Evolutionary conservation across 2,113 vertebrate genomes (phyloP).

Genomic region (Xiphophorus couchianus): DNA sequence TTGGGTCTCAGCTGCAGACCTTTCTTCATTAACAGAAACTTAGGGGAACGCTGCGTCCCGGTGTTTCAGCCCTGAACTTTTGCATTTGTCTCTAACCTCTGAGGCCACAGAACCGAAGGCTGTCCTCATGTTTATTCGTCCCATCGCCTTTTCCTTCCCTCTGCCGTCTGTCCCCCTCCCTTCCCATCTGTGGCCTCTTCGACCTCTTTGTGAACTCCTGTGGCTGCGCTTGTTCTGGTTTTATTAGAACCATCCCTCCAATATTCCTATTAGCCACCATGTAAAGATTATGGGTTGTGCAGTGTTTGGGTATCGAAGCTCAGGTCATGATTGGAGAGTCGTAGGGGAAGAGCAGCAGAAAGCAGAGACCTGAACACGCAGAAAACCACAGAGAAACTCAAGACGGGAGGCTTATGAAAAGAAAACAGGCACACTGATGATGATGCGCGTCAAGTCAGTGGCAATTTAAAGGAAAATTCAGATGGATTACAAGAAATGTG

Average conservation of each 20-base stretch:
- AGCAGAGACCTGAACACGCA: conserved; percentile 5
- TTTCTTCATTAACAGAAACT: background rate
- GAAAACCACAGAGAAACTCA: conserved; percentile 11
- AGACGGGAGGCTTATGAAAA: conserved; percentile 2
- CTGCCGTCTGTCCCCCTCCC: conserved; percentile 18
- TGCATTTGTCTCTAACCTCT: conserved; percentile 19
- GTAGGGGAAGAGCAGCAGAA: conserved; percentile 11
- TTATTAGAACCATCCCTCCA: conserved; percentile 72
- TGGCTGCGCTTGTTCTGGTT: conserved; percentile 51
- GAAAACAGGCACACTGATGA: conserved; percentile 13
- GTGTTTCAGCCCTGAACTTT: conserved; percentile 11
- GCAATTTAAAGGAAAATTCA: conserved; percentile 14
- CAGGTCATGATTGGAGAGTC: conserved; percentile 55
- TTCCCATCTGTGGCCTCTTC: conserved; percentile 44
- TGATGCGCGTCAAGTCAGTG: conserved; percentile 4
- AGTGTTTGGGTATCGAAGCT: conserved; percentile 71
- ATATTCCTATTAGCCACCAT: conserved; percentile 63
- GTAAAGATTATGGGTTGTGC: conserved; percentile 70
- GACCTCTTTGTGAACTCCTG: conserved; percentile 70
- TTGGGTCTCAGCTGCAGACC: too few species aligned
- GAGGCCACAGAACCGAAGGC: conserved; percentile 19
- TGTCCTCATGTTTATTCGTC: conserved; percentile 19
- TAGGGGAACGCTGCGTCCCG: conserved; percentile 16
- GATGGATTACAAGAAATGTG: conserved; percentile 9
- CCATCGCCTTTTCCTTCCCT: background rate